Conservation (phyloP, 2,113 vertebrate species). For the Nicator chloris region DNA sequence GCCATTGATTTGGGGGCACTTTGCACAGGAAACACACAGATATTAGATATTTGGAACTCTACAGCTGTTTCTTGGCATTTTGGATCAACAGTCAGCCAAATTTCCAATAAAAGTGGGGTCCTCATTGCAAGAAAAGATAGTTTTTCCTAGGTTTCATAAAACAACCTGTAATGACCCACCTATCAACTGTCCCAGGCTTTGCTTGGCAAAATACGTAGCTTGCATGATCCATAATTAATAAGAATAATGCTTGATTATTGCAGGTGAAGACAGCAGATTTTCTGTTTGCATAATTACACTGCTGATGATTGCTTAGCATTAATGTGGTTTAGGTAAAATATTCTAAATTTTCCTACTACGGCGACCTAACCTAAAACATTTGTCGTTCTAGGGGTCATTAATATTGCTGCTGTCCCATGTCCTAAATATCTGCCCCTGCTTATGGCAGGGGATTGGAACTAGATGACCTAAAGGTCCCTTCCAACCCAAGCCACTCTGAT, state of each 20-base stretch:
- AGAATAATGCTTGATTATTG: not conserved
- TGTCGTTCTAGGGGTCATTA: not conserved
- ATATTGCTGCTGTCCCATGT: not conserved
- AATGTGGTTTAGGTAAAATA: not conserved
- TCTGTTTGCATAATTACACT: not conserved
- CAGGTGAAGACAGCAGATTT: not conserved
- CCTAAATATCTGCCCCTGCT: not conserved
- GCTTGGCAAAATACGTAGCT: not conserved
- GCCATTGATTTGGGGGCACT: not conserved
- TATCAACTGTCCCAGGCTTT: not conserved
- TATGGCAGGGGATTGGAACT: not conserved
- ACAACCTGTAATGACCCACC: not conserved
- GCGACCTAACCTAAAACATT: not conserved
- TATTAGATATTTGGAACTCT: not conserved
- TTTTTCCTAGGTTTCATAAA: not conserved
- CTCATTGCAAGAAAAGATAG: not conserved
- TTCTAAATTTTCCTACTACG: not conserved
- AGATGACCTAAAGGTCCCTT: not conserved
- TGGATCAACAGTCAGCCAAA: not conserved
- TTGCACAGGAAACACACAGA: not conserved
- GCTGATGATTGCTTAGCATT: not conserved
- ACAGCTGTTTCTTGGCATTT: not conserved
- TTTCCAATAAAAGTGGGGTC: accelerated
- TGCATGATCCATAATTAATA: not conserved
- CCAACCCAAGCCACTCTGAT: not conserved